These are phyloP conservation scores for Menura novaehollandiae DNA, from an alignment of 2,113 vertebrate genomes.

Conservation along the genomic window DNA sequence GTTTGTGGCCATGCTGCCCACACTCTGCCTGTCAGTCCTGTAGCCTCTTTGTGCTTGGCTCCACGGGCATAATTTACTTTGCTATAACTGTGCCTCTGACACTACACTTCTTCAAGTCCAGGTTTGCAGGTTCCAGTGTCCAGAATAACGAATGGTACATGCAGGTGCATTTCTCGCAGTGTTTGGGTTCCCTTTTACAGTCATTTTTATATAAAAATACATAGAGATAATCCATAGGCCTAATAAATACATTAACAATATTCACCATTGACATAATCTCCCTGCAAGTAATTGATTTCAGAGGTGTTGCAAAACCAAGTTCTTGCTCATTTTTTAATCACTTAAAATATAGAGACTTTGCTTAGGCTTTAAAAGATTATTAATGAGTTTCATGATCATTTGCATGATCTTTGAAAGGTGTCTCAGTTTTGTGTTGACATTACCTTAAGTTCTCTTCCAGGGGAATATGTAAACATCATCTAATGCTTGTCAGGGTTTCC, in stretches of 20 bases:
- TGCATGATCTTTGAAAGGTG: not conserved
- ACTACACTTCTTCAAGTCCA: not conserved
- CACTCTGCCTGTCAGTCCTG: not conserved
- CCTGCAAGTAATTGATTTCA: constrained; percentile 13
- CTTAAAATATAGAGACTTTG: not conserved
- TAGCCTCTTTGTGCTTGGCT: not conserved
- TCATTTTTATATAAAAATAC: not conserved
- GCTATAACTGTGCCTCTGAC: not conserved
- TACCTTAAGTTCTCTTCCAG: not conserved
- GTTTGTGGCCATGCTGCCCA: not conserved
- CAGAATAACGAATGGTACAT: not conserved
- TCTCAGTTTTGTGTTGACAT: not conserved
- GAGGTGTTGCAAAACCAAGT: not conserved
- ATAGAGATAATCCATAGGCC: not conserved
- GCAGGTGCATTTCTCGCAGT: not conserved
- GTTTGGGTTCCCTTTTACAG: not conserved
- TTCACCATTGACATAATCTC: not conserved
- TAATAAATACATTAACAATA: not conserved
- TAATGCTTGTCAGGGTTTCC: not conserved
- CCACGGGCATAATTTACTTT: not conserved
- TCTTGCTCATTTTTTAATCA: not conserved
- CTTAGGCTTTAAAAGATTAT: not conserved
- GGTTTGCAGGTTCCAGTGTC: not conserved
- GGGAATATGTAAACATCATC: not conserved
- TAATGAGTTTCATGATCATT: not conserved